These are phyloP conservation scores for Pyrocoelia pectoralis DNA, from an alignment of 2,888 invertebrate species.

Conservation along the genomic window DNA sequence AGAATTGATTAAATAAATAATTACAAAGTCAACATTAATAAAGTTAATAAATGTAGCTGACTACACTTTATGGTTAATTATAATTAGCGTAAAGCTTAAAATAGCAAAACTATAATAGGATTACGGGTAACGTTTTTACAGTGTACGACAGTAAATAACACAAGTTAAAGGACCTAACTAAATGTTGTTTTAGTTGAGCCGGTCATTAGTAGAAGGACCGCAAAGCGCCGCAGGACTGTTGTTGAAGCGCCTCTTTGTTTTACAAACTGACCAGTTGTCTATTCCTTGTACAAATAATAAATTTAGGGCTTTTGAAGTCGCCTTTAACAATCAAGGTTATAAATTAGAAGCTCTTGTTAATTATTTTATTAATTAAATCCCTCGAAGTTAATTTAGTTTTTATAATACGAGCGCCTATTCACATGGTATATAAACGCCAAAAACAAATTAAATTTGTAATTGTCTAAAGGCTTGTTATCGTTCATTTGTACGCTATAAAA, in stretches of 20 bases:
- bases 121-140: slow-evolving; percentile 33
- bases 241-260: slow-evolving; percentile 37
- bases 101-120: slow-evolving; percentile 6
- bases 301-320: slow-evolving; percentile 24
- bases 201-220: slow-evolving; percentile 58
- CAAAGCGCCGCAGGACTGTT: slow-evolving; percentile 50
- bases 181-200: slow-evolving; percentile 57
- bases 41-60: background rate
- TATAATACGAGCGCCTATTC: background rate
- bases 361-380: slow-evolving; percentile 12
- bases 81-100: background rate
- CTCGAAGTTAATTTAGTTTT: slow-evolving; percentile 6
- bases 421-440: too few species aligned
- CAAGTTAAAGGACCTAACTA: slow-evolving; percentile 56
- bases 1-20: background rate
- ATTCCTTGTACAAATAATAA: slow-evolving; percentile 36
- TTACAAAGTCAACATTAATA: background rate
- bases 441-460: slow-evolving; percentile 13
- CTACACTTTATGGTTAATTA: background rate
- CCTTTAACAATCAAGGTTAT: slow-evolving; percentile 19
- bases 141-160: slow-evolving; percentile 42
- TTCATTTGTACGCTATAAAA: slow-evolving; percentile 14
- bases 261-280: slow-evolving; percentile 34
- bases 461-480: slow-evolving; percentile 18
- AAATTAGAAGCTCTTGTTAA: slow-evolving; percentile 14